Percentiles rank a stretch among this genome's conserved stretches.
phyloP scores from a whole-genome alignment of 2,888 invertebrate genomes.

The Tuta absoluta region DNA sequence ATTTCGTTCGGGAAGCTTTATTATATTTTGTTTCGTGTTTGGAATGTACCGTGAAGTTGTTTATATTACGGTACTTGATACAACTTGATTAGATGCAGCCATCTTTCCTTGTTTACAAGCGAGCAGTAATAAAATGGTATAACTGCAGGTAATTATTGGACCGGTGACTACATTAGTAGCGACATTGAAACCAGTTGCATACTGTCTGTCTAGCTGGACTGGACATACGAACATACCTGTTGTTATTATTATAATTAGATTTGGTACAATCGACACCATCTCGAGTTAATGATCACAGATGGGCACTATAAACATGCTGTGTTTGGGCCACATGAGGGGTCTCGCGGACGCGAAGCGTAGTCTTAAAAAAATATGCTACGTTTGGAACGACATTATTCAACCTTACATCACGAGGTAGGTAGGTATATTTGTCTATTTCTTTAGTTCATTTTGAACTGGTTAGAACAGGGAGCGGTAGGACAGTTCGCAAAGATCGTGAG shows the following conservation, averaged over 20 bases:
- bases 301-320: neutral
- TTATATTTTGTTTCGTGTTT: no score
- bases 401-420: no score
- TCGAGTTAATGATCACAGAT: slow-evolving; percentile 7
- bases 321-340: no score
- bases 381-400: no score
- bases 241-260: neutral
- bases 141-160: slow-evolving; percentile 37
- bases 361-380: no score
- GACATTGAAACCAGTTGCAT: slow-evolving; percentile 37
- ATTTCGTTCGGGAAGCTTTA: no score
- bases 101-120: slow-evolving; percentile 24
- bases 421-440: no score
- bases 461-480: no score
- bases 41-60: no score
- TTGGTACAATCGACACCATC: neutral
- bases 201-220: slow-evolving; percentile 3
- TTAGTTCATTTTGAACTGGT: no score
- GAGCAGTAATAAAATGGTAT: slow-evolving; percentile 32
- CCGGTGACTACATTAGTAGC: slow-evolving; percentile 34
- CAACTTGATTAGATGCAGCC: neutral
- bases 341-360: no score
- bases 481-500: no score
- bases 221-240: neutral
- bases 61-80: neutral